Evolutionary conservation across 2,888 invertebrate genomes (phyloP).

Genomic region (Hyles lineata): DNA sequence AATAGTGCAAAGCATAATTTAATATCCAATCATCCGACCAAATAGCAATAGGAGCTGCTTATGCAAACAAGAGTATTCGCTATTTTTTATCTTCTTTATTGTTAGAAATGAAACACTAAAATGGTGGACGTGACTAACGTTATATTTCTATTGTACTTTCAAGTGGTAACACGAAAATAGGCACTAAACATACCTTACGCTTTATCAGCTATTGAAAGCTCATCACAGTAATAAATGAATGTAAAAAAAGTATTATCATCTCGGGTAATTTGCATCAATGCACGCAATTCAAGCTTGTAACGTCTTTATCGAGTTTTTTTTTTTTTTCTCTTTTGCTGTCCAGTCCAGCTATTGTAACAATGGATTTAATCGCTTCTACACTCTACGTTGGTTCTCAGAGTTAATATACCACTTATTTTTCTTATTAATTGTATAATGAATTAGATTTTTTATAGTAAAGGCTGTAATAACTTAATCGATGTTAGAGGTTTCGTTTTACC

Average conservation of each 20-base stretch:
- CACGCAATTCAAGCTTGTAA: slow-evolving; percentile 26
- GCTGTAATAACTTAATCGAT: slow-evolving; percentile 12
- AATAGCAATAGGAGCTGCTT: slow-evolving; percentile 23
- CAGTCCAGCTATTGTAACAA: slow-evolving; percentile 23
- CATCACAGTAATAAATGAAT: slow-evolving; percentile 53
- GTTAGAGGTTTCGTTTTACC: neutral
- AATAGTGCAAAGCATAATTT: slow-evolving; percentile 33
- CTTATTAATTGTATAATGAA: slow-evolving; percentile 23
- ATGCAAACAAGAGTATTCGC: neutral
- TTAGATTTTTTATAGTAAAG: slow-evolving; percentile 14
- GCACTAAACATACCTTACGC: slow-evolving; percentile 13
- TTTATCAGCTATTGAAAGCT: slow-evolving; percentile 36
- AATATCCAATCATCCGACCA: slow-evolving; percentile 31
- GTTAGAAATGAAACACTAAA: slow-evolving; percentile 15
- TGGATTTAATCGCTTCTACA: slow-evolving; percentile 26
- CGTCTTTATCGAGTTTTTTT: slow-evolving; percentile 21
- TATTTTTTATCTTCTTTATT: slow-evolving; percentile 8
- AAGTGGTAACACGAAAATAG: slow-evolving; percentile 9
- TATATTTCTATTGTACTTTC: slow-evolving; percentile 13
- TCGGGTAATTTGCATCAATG: slow-evolving; percentile 67
- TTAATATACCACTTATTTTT: slow-evolving; percentile 20
- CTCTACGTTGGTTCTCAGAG: neutral
- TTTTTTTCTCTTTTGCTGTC: slow-evolving; percentile 19
- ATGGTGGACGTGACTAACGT: slow-evolving; percentile 4
- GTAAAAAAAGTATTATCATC: slow-evolving; percentile 65